Conservation (phyloP, 2,113 vertebrate species). For the Tetrao urogallus region DNA sequence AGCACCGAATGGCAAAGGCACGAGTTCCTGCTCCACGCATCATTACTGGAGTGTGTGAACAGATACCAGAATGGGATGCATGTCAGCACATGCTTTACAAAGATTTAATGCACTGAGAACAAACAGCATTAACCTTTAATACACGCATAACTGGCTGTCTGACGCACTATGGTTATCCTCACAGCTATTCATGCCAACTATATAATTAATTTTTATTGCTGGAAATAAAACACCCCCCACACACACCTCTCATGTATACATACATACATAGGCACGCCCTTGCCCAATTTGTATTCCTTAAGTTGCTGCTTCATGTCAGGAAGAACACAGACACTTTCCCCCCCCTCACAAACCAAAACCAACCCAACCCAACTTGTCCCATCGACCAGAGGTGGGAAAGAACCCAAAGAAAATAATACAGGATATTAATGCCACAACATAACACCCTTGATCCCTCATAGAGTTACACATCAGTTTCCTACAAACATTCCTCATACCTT, state of each 20-base stretch:
- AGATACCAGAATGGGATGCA: conserved; percentile 63
- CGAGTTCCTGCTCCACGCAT: conserved; percentile 40
- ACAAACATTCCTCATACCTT: not conserved
- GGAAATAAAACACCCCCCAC: conserved; percentile 28
- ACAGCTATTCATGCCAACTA: conserved; percentile 66
- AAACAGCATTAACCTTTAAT: conserved; percentile 70
- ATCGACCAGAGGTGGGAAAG: not conserved
- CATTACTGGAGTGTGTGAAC: conserved; percentile 61
- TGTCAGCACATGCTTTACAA: conserved; percentile 76
- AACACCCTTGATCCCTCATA: not conserved
- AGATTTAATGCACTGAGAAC: conserved; percentile 63
- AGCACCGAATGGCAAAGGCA: conserved; percentile 52
- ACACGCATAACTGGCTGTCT: conserved; percentile 71
- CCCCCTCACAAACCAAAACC: too few species aligned
- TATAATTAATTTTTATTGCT: conserved; percentile 78
- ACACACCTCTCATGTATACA: not conserved
- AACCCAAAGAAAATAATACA: conserved; percentile 1
- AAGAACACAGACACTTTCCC: not conserved
- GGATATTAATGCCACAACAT: not conserved
- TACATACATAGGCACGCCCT: not conserved
- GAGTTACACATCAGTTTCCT: not conserved
- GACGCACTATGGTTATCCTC: conserved; percentile 66
- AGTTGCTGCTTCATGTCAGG: not conserved
- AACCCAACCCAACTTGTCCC: not conserved
- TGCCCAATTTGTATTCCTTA: conserved; percentile 50